Percentiles rank a stretch among this genome's conserved stretches.
Conservation (phyloP, 2,888 invertebrate genomes). For the Caenorhabditis virilis region DNA sequence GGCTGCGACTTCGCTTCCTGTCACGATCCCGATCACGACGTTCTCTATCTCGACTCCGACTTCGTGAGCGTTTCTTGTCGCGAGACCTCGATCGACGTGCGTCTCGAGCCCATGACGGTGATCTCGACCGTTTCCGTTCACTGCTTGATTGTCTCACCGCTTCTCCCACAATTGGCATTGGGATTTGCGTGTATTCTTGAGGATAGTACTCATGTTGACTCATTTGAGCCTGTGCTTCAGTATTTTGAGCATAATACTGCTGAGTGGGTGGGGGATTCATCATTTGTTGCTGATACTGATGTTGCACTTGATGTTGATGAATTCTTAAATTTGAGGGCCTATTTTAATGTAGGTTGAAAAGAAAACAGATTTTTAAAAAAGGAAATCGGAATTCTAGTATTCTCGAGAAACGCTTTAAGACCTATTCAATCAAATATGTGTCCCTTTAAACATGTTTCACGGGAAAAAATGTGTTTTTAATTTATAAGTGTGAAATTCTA, state of each 20-base stretch:
- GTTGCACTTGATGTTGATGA: constrained; percentile 12
- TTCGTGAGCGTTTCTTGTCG: constrained; percentile 9
- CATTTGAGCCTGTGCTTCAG: not conserved
- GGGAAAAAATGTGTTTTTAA: too few relatives aligned
- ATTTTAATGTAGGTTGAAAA: not conserved
- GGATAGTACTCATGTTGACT: not conserved
- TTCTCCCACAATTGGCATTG: too few relatives aligned
- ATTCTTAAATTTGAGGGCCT: not conserved
- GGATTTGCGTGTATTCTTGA: not conserved
- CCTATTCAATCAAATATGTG: too few relatives aligned
- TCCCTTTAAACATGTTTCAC: too few relatives aligned
- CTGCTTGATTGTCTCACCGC: too few relatives aligned
- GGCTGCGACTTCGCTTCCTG: constrained; percentile 13
- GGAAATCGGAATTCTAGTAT: too few relatives aligned
- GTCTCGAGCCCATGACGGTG: constrained; percentile 26
- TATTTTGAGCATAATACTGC: constrained; percentile 6
- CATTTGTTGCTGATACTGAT: not conserved
- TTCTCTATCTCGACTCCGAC: constrained; percentile 29
- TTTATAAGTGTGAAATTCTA: too few relatives aligned
- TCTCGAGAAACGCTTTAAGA: too few relatives aligned
- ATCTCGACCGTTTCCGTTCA: constrained; percentile 12
- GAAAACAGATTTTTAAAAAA: too few relatives aligned
- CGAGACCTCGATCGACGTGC: constrained; percentile 20
- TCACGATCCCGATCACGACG: constrained; percentile 7
- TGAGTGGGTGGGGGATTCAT: too few relatives aligned